Base-by-base conservation (phyloP, 1,140 invertebrate species). In the Zelostemma sp. region DNA sequence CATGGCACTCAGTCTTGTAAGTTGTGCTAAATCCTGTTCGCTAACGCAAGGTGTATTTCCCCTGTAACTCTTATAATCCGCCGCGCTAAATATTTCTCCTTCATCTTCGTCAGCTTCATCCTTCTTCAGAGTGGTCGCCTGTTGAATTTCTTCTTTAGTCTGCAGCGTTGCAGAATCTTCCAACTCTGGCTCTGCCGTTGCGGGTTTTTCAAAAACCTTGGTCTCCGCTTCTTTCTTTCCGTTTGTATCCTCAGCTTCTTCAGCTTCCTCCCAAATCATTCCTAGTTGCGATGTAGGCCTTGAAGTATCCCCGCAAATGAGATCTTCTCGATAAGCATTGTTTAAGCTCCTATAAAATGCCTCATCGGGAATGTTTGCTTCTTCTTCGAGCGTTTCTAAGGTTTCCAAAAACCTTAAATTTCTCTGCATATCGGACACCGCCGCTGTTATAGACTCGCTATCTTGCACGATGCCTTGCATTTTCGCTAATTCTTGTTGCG, bases 311-410 rank as follows among this genome's bases (percentile, higher is more conserved):
- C 90, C 88, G 72, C 88, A 89, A 19, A 90, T 90, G 17, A 92
- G 82, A 79, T 94, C 92, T 69, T 95, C 93, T 33, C 93, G 87
- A 82, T 95, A 95, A 16, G 93, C 93, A 78, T 93, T 92, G 83
- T 96, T 95, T 14, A 96, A 86, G 78, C 92, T 95, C 68, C 93
- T 89, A 80, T 96, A 96, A 85, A 95, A 96, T 8, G 92, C 93
- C 84, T 96, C 94, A 78, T 94, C 92, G 2, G 93, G 92, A 33
- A 88, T 85, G 66, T 86, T 84, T 41, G 81, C 79, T 73, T 88
- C 86, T 46, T 88, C 87, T 25, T 84, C 82, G 11, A 88, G 68
- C 4, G 81, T 86, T 59, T 80, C 85, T 33, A 87, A 59, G 6
- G 79, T 71, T 28, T 88, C 84, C 9, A 88, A 54, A 68, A 87